Conservation (phyloP, 2,113 vertebrate genomes). For the Equus przewalskii region DNA sequence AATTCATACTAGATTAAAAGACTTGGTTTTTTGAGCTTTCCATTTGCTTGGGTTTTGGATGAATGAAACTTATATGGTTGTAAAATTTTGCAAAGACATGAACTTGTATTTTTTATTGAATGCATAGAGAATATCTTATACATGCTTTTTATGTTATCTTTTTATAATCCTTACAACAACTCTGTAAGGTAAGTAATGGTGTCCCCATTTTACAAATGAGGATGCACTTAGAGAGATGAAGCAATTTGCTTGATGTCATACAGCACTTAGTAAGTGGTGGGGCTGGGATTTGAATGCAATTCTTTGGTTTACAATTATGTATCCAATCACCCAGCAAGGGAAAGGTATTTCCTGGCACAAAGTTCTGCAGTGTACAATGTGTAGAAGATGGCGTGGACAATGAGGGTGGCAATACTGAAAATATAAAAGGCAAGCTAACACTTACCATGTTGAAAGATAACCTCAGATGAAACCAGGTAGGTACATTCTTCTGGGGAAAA, state of each 20-base stretch:
- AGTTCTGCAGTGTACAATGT: constrained; percentile 27
- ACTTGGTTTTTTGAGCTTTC: constrained; percentile 37
- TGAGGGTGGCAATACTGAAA: neutral
- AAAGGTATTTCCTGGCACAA: constrained; percentile 44
- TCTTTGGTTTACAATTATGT: constrained; percentile 27
- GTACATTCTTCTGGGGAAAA: neutral
- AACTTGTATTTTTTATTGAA: constrained; percentile 58
- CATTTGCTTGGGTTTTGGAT: constrained; percentile 48
- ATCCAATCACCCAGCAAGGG: neutral
- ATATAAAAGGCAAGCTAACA: constrained; percentile 46
- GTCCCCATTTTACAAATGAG: constrained; percentile 42
- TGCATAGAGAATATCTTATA: constrained; percentile 22
- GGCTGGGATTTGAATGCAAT: constrained; percentile 26
- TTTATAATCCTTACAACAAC: constrained; percentile 34
- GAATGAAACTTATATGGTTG: constrained; percentile 40
- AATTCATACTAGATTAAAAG: constrained; percentile 50
- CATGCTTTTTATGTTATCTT: constrained; percentile 43
- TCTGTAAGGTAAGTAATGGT: neutral
- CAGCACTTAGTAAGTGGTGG: constrained; percentile 8
- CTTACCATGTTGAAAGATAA: constrained; percentile 14
- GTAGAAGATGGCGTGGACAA: constrained; percentile 25
- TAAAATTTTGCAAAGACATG: constrained; percentile 43
- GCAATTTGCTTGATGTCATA: constrained; percentile 21
- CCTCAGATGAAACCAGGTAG: neutral
- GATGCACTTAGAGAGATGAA: neutral